Evolutionary conservation across 1,140 invertebrate genomes (phyloP).

Genomic region (Octopus sinensis): DNA sequence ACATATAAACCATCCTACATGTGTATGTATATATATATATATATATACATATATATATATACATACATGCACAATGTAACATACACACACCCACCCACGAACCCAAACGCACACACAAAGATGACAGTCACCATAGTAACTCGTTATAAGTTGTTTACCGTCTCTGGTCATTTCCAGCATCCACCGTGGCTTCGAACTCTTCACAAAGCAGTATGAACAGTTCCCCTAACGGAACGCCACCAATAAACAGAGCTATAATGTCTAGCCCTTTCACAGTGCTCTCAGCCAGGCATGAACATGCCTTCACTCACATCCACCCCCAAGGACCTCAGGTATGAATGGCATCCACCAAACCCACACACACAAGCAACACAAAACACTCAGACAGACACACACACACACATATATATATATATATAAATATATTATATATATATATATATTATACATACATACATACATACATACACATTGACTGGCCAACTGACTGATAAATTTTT

Average conservation of each 20-base stretch:
- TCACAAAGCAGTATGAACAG: slow-evolving; percentile 33
- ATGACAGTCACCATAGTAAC: no score
- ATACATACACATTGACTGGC: no score
- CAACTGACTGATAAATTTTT: no score
- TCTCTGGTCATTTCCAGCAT: slow-evolving; percentile 1
- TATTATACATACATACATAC: no score
- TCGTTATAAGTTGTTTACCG: no score
- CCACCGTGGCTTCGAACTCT: slow-evolving; percentile 6
- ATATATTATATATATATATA: no score
- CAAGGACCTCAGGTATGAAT: slow-evolving; percentile 74
- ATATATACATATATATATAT: no score
- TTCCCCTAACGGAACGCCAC: slow-evolving; percentile 47
- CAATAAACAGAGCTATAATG: slow-evolving; percentile 59
- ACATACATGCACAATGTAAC: no score
- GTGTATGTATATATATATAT: no score
- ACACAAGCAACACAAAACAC: background rate
- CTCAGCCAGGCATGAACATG: slow-evolving; percentile 68
- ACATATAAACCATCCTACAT: no score
- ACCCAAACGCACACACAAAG: no score
- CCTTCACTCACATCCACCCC: slow-evolving; percentile 85
- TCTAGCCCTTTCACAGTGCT: slow-evolving; percentile 61
- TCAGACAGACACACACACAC: background rate
- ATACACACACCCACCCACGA: no score
- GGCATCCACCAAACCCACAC: background rate
- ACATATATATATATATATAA: background rate